Evolutionary conservation across 2,113 vertebrate species (phyloP), one percentile per base, ranked within the genome.

Genomic region (Pundamilia nyererei): DNA sequence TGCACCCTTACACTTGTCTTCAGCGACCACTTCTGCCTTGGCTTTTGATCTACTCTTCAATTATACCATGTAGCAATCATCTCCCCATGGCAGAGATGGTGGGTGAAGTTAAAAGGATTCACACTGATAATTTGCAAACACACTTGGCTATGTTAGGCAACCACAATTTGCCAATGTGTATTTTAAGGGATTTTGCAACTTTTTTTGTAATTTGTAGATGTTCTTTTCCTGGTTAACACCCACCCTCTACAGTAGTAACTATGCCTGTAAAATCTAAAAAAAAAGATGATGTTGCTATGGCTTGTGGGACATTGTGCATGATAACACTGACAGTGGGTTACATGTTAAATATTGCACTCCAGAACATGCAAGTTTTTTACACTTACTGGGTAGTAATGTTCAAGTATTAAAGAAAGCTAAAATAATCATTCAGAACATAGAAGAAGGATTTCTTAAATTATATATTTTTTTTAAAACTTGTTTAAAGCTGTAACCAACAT

Each of bases 41-140:
- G 68, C 89, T 77, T 95, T 94, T 96, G 90, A 95, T 95, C 87
- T 94, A 93, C 90, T 96, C 93, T 95, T 92, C 94, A 95, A 94
- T 96, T 95, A 95, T 88, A 90, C 81, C 81, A 88, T 92, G 91
- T 92, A 94, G 93, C 92, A 95, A 95, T 94, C 94, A 93, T 93
- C 92, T 85, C 84, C 87, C 49, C 91, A 92, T 94, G 91, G 91
- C 91, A 86, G 91, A 92, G 82, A 92, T 83, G 87, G 92, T 90
- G 91, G 89, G 80, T 93, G 90, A 93, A 92, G 90, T 93, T 94
- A 83, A 96, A 95, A 93, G 91, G 82, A 89, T 84, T 88, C 91
- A 92, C 86, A 89, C 89, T 86, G 86, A 93, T 86, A 82, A 93
- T 94, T 93, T 93, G 80, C 86, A 35, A 33, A 88, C 80, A 65